Evolutionary conservation across 1,140 invertebrate species (phyloP).

Genomic region (Pseudomyrmex concolor): DNA sequence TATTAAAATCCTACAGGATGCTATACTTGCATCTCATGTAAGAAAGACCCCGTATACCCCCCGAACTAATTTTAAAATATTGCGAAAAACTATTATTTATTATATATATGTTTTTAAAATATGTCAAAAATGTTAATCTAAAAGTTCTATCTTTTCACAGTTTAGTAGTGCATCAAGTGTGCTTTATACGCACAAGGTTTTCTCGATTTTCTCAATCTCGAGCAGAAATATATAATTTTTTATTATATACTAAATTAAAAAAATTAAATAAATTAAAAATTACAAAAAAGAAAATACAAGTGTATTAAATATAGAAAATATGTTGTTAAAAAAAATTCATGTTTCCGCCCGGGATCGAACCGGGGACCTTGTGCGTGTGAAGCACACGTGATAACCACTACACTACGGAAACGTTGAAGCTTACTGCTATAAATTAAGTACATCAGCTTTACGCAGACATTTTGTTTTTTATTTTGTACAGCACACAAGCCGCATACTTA

Average conservation of each 20-base stretch:
- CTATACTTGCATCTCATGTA: too few relatives aligned
- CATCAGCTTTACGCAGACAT: neutral
- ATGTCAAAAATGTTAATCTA: too few relatives aligned
- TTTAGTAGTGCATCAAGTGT: constrained; percentile 72
- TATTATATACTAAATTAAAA: neutral
- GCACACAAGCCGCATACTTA: neutral
- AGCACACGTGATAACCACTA: constrained; percentile 74
- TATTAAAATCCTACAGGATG: too few relatives aligned
- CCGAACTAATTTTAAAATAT: too few relatives aligned
- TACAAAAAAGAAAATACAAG: too few relatives aligned
- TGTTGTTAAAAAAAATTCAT: neutral
- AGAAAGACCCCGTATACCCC: too few relatives aligned
- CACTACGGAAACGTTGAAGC: constrained; percentile 69
- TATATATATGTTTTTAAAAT: neutral
- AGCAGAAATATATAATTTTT: constrained; percentile 52
- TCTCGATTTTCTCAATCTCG: constrained; percentile 66
- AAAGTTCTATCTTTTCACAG: constrained; percentile 55
- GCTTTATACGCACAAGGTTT: constrained; percentile 69
- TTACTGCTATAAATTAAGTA: neutral
- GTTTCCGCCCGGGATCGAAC: constrained; percentile 75
- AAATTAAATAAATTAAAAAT: too few relatives aligned
- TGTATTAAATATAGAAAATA: too few relatives aligned
- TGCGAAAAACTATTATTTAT: too few relatives aligned
- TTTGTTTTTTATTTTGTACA: neutral
- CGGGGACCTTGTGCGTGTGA: constrained; percentile 74